Evolutionary conservation across 2,113 vertebrate species (phyloP).

Genomic region (Redunca redunca): DNA sequence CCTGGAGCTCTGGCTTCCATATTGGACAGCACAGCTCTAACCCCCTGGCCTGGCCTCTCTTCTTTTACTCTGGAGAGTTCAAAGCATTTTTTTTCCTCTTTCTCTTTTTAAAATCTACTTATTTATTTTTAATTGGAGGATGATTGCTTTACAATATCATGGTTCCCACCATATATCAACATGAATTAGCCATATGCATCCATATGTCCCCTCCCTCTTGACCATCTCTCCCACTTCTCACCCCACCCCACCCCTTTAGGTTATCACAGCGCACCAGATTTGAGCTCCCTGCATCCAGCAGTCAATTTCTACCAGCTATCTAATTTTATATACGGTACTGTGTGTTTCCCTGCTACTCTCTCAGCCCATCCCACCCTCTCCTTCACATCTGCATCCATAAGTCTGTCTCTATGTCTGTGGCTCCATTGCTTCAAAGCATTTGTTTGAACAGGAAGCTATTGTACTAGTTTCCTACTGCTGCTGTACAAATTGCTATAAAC

Average conservation of each 20-base stretch:
- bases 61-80: background rate
- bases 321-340: background rate
- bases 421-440: background rate
- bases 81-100: background rate
- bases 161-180: background rate
- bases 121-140: background rate
- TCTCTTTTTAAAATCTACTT: background rate
- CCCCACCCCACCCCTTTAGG: background rate
- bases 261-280: background rate
- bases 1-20: background rate
- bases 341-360: background rate
- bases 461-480: background rate
- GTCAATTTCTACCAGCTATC: fast-evolving
- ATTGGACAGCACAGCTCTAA: background rate
- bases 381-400: background rate
- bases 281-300: background rate
- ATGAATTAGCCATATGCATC: background rate
- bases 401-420: background rate
- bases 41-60: background rate
- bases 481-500: background rate
- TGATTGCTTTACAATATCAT: background rate
- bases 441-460: background rate
- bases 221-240: background rate
- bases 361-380: background rate
- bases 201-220: background rate